Evolutionary conservation across 64 coral and sea anemone species (phyloP).

Genomic region (Montipora efflorescens): DNA sequence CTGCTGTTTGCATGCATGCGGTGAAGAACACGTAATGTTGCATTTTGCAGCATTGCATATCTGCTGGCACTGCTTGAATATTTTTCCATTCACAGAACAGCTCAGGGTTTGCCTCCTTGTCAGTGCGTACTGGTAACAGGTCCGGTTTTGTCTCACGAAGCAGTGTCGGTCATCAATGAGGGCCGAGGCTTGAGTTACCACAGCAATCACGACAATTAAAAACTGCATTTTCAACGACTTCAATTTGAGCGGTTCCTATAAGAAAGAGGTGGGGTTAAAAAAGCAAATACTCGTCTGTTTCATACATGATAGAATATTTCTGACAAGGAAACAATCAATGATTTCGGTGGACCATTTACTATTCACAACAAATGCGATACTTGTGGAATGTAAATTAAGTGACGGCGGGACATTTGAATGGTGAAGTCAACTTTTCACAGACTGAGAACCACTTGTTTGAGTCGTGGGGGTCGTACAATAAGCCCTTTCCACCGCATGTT

Average conservation of each 20-base stretch:
- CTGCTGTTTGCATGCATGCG: constrained; percentile 64
- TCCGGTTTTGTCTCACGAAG: constrained; percentile 20
- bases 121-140: constrained; percentile 36
- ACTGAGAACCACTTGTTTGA: no score
- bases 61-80: constrained; percentile 68
- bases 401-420: no score
- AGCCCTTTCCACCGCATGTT: no score
- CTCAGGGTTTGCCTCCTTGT: constrained; percentile 26
- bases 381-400: no score
- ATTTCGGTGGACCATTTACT: no score
- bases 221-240: background rate
- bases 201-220: background rate
- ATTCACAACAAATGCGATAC: no score
- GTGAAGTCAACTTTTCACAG: no score
- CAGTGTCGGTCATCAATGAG: background rate
- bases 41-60: constrained; percentile 73
- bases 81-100: constrained; percentile 17
- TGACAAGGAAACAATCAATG: no score
- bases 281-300: background rate
- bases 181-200: background rate
- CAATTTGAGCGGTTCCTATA: background rate
- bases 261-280: background rate
- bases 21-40: constrained; percentile 63
- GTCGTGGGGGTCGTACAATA: no score
- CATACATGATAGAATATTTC: background rate